A percentile compares a stretch with the other conserved stretches of the same genome.
Conservation (phyloP, 2,797 vertebrate genomes). For the Bradypodion pumilum region DNA sequence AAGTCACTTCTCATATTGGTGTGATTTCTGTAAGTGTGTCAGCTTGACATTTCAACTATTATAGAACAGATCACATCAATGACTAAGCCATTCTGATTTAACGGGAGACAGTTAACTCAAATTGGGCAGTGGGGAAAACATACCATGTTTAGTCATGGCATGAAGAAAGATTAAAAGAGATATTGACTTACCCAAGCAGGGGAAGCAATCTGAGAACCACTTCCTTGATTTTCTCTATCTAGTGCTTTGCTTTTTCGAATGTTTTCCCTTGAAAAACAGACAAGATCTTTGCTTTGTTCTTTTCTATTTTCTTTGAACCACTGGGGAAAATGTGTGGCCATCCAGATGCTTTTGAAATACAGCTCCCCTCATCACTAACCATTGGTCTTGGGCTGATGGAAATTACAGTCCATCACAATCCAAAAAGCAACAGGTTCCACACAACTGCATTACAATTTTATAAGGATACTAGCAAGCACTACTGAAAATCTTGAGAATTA, state of each 20-base stretch:
- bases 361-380: background rate
- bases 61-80: background rate
- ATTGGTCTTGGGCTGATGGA: background rate
- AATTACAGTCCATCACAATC: background rate
- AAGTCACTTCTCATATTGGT: constrained; percentile 31
- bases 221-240: too few relatives aligned
- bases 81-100: background rate
- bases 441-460: too few relatives aligned
- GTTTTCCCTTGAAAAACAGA: background rate
- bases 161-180: background rate
- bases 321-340: background rate
- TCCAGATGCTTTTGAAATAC: background rate
- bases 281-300: background rate
- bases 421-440: background rate
- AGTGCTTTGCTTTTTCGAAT: too few relatives aligned
- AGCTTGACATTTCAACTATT: background rate
- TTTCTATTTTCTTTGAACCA: background rate
- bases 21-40: constrained; percentile 14
- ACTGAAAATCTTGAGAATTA: background rate
- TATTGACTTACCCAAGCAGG: background rate
- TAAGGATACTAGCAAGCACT: too few relatives aligned
- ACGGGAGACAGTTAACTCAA: background rate
- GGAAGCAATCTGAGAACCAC: background rate
- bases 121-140: background rate
- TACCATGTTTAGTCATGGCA: background rate